phyloP scores from a whole-genome alignment of 2,113 vertebrate genomes.

The Rhynchomys soricoides region DNA sequence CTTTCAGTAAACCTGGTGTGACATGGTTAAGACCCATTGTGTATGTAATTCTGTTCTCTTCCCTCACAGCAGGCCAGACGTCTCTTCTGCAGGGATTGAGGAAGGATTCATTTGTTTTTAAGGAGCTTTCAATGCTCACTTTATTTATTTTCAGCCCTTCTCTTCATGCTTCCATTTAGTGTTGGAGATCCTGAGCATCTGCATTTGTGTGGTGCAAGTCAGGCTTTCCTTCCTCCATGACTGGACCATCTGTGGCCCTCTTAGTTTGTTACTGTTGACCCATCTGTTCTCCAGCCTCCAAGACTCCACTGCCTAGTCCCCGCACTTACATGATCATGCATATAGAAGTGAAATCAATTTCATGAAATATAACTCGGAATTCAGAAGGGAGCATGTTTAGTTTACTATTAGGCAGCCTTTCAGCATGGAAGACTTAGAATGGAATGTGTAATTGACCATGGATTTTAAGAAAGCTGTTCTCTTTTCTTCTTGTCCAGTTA shows the following conservation, averaged over 20 bases:
- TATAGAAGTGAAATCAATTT: slow-evolving; percentile 46
- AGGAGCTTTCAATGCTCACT: background rate
- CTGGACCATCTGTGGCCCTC: background rate
- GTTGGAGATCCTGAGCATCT: background rate
- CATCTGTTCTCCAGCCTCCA: background rate
- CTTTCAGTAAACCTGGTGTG: background rate
- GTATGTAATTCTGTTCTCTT: slow-evolving; percentile 8
- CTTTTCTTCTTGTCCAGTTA: background rate
- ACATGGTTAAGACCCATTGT: background rate
- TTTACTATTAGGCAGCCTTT: background rate
- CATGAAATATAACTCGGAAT: background rate
- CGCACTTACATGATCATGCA: background rate
- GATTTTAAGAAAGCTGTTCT: slow-evolving; percentile 13
- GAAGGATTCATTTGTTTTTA: background rate
- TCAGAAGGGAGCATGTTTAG: background rate
- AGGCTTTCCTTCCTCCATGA: background rate
- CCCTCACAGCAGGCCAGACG: background rate
- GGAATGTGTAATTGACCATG: background rate
- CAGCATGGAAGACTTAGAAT: background rate
- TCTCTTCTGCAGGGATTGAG: background rate
- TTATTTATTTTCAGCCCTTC: background rate
- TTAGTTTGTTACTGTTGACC: background rate
- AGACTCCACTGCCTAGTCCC: slow-evolving; percentile 12
- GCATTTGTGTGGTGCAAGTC: slow-evolving; percentile 8
- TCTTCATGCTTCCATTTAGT: background rate